phyloP scores from a whole-genome alignment of 2,113 vertebrate species.

The Lagenorhynchus albirostris region DNA sequence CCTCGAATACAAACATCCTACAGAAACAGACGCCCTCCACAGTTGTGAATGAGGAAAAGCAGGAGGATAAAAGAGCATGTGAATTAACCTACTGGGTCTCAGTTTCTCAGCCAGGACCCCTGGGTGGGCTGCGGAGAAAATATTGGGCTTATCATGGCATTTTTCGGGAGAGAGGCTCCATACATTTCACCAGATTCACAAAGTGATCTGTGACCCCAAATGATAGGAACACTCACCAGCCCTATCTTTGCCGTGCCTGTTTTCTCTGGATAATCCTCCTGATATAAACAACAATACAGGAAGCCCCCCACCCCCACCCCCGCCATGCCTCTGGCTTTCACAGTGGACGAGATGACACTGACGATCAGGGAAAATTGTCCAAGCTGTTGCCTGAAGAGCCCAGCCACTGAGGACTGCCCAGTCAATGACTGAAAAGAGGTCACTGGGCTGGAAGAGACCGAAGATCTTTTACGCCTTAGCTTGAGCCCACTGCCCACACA shows the following conservation, averaged over 20 bases:
- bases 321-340: not conserved
- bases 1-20: not conserved
- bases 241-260: not conserved
- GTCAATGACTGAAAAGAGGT: not conserved
- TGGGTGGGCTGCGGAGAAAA: not conserved
- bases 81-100: not conserved
- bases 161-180: not conserved
- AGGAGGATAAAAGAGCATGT: not conserved
- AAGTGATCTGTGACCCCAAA: not conserved
- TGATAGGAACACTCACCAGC: not conserved
- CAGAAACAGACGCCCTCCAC: not conserved
- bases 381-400: not conserved
- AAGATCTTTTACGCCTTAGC: not conserved
- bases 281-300: not conserved
- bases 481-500: not conserved
- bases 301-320: not conserved
- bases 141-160: not conserved
- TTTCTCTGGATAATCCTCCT: not conserved
- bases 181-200: not conserved
- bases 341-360: not conserved
- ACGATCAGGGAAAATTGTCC: not conserved
- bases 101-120: not conserved
- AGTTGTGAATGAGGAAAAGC: not conserved
- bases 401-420: not conserved
- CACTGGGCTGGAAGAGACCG: not conserved